Conservation (phyloP, 1,140 invertebrate genomes). For the Drosophila saltans region DNA sequence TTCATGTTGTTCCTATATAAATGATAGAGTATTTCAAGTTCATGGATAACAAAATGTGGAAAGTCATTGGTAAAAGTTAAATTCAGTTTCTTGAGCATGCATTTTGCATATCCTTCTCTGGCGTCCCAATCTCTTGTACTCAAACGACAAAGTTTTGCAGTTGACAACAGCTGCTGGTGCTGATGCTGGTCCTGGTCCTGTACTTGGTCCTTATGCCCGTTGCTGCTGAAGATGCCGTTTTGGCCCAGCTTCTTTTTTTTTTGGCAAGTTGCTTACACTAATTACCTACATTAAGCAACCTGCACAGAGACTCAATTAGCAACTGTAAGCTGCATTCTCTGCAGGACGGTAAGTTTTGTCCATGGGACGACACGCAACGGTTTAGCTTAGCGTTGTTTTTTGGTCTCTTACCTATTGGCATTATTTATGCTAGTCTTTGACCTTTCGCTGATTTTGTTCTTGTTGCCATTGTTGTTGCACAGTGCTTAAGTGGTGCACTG, state of each 20-base stretch:
- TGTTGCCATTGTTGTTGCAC: constrained; percentile 34
- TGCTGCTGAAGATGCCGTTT: constrained; percentile 3
- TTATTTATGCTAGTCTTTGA: constrained; percentile 67
- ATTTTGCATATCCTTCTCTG: constrained; percentile 5
- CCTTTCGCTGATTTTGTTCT: constrained; percentile 43
- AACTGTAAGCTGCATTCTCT: constrained; percentile 66
- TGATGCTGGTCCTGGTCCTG: neutral
- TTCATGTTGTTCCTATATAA: neutral
- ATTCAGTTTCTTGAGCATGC: constrained; percentile 18
- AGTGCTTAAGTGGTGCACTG: constrained; percentile 51
- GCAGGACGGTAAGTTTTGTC: constrained; percentile 4
- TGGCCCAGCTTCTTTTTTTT: constrained; percentile 26
- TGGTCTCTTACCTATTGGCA: constrained; percentile 24
- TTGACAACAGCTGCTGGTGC: constrained; percentile 18
- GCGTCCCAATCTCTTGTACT: constrained; percentile 1
- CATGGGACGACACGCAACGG: constrained; percentile 18
- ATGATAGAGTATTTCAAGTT: neutral
- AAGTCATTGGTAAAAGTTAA: constrained; percentile 2
- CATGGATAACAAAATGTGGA: neutral
- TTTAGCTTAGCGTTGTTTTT: constrained; percentile 24
- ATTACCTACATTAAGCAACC: constrained; percentile 75
- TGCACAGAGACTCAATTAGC: constrained; percentile 78
- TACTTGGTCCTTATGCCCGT: constrained; percentile 18
- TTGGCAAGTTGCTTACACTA: constrained; percentile 58
- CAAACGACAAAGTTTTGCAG: constrained; percentile 23